Evolutionary conservation across 2,888 invertebrate genomes (phyloP).

Genomic region (Coleophora deauratella): DNA sequence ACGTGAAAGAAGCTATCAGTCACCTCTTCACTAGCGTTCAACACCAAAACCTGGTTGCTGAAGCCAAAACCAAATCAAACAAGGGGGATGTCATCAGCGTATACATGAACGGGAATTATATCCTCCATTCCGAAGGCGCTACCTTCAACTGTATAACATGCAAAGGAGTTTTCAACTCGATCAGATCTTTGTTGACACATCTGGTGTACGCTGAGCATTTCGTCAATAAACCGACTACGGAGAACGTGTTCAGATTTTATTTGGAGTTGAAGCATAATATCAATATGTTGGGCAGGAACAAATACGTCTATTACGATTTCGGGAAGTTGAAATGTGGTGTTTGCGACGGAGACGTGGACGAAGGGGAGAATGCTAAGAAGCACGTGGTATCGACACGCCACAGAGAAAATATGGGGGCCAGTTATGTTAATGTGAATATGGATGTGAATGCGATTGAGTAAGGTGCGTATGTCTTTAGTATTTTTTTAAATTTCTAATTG

Average conservation of each 20-base stretch:
- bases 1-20: slow-evolving; percentile 34
- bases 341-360: slow-evolving; percentile 49
- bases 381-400: slow-evolving; percentile 58
- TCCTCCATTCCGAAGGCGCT: slow-evolving; percentile 52
- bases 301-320: slow-evolving; percentile 56
- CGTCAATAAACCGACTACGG: slow-evolving; percentile 37
- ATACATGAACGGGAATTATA: slow-evolving; percentile 55
- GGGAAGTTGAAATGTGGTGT: slow-evolving; percentile 58
- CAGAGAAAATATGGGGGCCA: slow-evolving; percentile 64
- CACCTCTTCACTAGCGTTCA: slow-evolving; percentile 45
- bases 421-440: slow-evolving; percentile 47
- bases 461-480: slow-evolving; percentile 29
- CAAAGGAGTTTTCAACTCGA: slow-evolving; percentile 48
- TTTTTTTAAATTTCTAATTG: background rate
- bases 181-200: slow-evolving; percentile 49
- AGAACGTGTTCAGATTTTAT: slow-evolving; percentile 61
- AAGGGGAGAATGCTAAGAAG: slow-evolving; percentile 56
- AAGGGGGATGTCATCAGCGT: slow-evolving; percentile 60
- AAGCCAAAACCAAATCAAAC: slow-evolving; percentile 32
- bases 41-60: slow-evolving; percentile 43
- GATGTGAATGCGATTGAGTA: slow-evolving; percentile 50
- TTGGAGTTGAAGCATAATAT: slow-evolving; percentile 63
- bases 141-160: slow-evolving; percentile 47
- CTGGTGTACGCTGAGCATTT: slow-evolving; percentile 59
- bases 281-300: slow-evolving; percentile 55